Base-by-base conservation (phyloP, 2,797 vertebrate genomes). In the Enteromius viviparus region DNA sequence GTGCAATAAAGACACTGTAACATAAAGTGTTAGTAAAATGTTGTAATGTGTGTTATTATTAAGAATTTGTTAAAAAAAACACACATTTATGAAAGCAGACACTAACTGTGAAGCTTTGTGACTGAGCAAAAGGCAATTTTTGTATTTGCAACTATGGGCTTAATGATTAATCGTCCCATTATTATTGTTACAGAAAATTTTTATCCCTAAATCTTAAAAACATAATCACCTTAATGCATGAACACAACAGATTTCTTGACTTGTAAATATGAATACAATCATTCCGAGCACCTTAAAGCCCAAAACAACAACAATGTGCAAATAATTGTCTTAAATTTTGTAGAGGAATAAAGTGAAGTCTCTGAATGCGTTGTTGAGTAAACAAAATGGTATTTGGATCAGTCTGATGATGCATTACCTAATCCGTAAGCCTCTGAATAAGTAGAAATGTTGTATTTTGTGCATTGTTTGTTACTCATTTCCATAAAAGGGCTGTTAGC, bases 401-500 rank as follows among this genome's bases (percentile, higher is more conserved):
- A 32, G 19, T 5, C 45, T 40, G 1, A 80, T 32, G 26, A 80
- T 2, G 11, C 45, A 51, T 75, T 49, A 12, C 58, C 80, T 75
- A 64, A 76, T 68, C 11, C 4, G 9, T 23, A 37, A 66, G 10
- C 53, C 45, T 17, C 21, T 64, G 5, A 23, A 6, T 3, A 64
- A 81, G 29, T n/a, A 47, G 23, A 47, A 75, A 68, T 58, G 23
- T 3, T 17, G 40, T 68, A 55, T 55, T 82, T 68, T 68, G 45
- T 69, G 49, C 47, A 32, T 15, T 55, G 11, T 69, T 14, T 70
- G 53, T 81, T 26, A 34, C 19, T 51, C 29, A 51, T 32, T 66
- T 66, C 26, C 37, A 76, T 58, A 69, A 68, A 8, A 47, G 37
- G 51, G 17, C 17, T 53, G 47, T 68, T 64, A 49, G 42, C 29